Conservation (phyloP, 2,797 vertebrate species). For the Epinephelus malabaricus region DNA sequence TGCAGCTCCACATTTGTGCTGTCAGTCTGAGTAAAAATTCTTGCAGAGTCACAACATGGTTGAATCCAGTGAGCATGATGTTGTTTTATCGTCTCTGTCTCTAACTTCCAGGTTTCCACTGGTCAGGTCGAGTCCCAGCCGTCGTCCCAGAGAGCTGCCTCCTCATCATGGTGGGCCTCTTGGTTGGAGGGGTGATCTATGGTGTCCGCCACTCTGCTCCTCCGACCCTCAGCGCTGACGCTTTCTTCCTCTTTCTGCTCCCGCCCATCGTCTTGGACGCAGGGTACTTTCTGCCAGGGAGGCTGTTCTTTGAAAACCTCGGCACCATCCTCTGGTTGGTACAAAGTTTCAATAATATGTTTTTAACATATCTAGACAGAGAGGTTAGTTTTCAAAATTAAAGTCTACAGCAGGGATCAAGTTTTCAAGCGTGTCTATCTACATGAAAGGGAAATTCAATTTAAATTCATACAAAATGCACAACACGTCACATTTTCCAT, state of each 20-base stretch:
- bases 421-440: not conserved
- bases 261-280: conserved; percentile 90
- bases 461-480: not conserved
- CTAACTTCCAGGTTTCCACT: conserved; percentile 85
- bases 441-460: not conserved
- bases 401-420: not conserved
- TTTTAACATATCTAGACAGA: too few relatives aligned
- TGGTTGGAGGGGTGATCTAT: conserved; percentile 90
- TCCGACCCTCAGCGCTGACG: conserved; percentile 86
- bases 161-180: conserved; percentile 89
- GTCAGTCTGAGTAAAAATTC: too few relatives aligned
- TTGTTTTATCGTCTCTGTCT: not conserved
- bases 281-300: conserved; percentile 91
- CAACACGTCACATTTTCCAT: not conserved
- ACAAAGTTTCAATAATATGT: too few relatives aligned
- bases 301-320: conserved; percentile 90
- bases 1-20: too few relatives aligned
- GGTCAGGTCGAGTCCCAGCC: conserved; percentile 86
- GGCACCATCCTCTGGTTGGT: conserved; percentile 88
- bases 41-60: not conserved
- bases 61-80: not conserved
- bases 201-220: conserved; percentile 87
- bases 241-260: conserved; percentile 92
- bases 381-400: not conserved
- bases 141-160: conserved; percentile 90